These are phyloP conservation scores for Endomychus coccineus DNA, from an alignment of 2,888 invertebrate genomes.

Conservation along the genomic window DNA sequence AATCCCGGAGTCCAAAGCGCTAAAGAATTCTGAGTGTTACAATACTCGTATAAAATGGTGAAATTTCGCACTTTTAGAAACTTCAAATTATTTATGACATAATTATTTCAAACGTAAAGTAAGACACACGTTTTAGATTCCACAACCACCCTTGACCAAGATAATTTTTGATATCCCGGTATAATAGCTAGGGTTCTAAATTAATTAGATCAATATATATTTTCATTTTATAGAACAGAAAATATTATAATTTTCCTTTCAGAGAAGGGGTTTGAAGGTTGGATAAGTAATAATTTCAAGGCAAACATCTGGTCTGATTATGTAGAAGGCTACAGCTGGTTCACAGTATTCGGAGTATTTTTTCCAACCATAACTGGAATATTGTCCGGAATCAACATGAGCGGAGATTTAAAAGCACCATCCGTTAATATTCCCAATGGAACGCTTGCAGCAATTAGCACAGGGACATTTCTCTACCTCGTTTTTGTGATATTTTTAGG, in stretches of 20 bases:
- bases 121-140: no score
- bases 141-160: no score
- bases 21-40: no score
- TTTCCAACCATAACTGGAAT: constrained; percentile 97
- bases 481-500: constrained; percentile 86
- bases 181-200: no score
- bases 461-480: constrained; percentile 82
- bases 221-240: no score
- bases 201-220: no score
- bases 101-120: no score
- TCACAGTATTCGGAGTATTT: constrained; percentile 94
- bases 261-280: constrained; percentile 81
- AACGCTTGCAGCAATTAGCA: constrained; percentile 83
- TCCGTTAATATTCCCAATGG: constrained; percentile 91
- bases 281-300: constrained; percentile 69
- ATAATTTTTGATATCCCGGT: no score
- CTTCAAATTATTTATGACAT: no score
- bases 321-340: constrained; percentile 79
- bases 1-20: no score
- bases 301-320: constrained; percentile 79
- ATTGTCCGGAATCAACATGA: constrained; percentile 97
- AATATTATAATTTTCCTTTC: constrained; percentile 32
- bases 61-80: no score
- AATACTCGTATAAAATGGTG: no score
- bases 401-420: constrained; percentile 88